Percentiles rank a stretch among this genome's conserved stretches.
Evolutionary conservation across 2,113 vertebrate species (phyloP).

Genomic region (Poicephalus meyeri): DNA sequence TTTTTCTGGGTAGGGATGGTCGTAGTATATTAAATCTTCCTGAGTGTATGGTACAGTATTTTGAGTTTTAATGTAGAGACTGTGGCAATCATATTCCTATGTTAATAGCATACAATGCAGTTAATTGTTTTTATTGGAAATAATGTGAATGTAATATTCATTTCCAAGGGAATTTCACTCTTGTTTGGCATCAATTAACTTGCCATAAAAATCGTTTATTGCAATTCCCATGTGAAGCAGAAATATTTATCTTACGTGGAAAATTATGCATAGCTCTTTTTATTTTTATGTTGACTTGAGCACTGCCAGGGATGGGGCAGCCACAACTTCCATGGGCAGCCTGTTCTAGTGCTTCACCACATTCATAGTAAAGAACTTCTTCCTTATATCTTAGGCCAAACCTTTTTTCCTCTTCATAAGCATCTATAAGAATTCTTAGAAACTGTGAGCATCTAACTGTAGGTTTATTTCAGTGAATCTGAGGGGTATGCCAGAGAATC

Average conservation of each 20-base stretch:
- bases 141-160: not conserved
- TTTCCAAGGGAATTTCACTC: conserved; percentile 33
- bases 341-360: not conserved
- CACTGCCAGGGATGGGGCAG: not conserved
- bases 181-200: conserved; percentile 52
- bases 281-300: conserved; percentile 49
- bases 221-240: conserved; percentile 28
- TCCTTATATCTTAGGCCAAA: not conserved
- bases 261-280: conserved; percentile 23
- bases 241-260: conserved; percentile 54
- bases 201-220: conserved; percentile 46
- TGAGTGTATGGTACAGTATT: not conserved
- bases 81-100: not conserved
- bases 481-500: not conserved
- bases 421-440: not conserved
- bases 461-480: not conserved
- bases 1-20: not conserved
- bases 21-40: not conserved
- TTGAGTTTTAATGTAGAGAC: not conserved
- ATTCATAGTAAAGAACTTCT: not conserved
- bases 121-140: not conserved
- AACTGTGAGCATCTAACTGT: not conserved
- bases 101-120: not conserved
- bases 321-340: not conserved
- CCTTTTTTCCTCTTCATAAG: not conserved